These are phyloP conservation scores for Pseudomyrmex flavicornis DNA, from an alignment of 1,140 invertebrate genomes.

Conservation along the genomic window DNA sequence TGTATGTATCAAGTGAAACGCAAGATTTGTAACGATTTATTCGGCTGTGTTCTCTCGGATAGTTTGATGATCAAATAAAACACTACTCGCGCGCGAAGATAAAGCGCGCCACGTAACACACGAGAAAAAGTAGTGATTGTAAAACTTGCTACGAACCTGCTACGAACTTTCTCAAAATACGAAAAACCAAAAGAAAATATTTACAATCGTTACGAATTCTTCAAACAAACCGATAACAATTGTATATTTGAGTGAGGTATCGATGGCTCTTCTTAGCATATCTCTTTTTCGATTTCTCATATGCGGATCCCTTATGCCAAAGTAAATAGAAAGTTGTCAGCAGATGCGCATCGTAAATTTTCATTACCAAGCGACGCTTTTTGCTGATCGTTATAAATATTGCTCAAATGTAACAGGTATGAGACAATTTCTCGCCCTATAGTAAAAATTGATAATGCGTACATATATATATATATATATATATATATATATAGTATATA, in stretches of 20 bases:
- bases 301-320: background rate
- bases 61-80: too few relatives aligned
- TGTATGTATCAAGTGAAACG: background rate
- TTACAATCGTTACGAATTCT: too few relatives aligned
- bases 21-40: background rate
- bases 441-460: slow-evolving; percentile 1
- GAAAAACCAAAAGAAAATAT: too few relatives aligned
- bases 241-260: background rate
- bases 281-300: slow-evolving; percentile 11
- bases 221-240: background rate
- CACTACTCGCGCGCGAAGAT: too few relatives aligned
- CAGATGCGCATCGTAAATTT: slow-evolving; percentile 8
- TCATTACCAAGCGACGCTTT: background rate
- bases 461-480: too few relatives aligned
- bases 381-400: slow-evolving; percentile 29
- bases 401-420: slow-evolving; percentile 34
- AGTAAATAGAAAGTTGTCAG: background rate
- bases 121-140: too few relatives aligned
- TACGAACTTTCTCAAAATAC: too few relatives aligned
- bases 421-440: slow-evolving; percentile 25
- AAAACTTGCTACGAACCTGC: too few relatives aligned
- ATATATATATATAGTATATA: too few relatives aligned
- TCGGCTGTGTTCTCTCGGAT: too few relatives aligned
- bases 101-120: too few relatives aligned
- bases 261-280: background rate